Evolutionary conservation across 2,888 invertebrate species (phyloP).

Genomic region (Tenthredo notha): DNA sequence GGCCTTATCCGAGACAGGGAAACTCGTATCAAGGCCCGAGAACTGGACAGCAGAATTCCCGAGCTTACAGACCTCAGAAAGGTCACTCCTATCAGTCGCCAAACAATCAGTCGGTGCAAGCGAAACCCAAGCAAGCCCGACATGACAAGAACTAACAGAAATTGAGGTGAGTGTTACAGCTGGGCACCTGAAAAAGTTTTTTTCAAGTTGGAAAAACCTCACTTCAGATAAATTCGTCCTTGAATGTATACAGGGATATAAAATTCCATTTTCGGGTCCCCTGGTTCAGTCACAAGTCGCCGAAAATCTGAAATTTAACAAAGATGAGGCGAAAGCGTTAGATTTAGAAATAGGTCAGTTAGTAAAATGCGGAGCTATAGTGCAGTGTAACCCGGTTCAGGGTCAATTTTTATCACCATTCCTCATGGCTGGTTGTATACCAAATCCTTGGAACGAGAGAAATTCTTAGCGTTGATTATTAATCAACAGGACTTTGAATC

Average conservation of each 20-base stretch:
- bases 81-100: not conserved
- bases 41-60: not conserved
- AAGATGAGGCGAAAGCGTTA: not conserved
- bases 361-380: conserved; percentile 16
- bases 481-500: conserved; percentile 4
- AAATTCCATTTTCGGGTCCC: conserved; percentile 3
- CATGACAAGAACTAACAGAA: not conserved
- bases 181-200: not conserved
- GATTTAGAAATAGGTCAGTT: conserved; percentile 15
- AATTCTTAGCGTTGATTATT: conserved; percentile 41
- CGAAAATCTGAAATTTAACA: not conserved
- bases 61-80: conserved; percentile 30
- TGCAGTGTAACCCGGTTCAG: not conserved
- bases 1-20: conserved; percentile 54
- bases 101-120: not conserved
- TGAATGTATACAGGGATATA: conserved; percentile 47
- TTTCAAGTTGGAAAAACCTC: conserved; percentile 32
- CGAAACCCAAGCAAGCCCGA: not conserved
- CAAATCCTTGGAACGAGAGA: conserved; percentile 51
- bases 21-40: conserved; percentile 54
- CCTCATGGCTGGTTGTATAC: conserved; percentile 53
- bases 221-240: conserved; percentile 53
- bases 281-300: not conserved
- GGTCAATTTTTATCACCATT: conserved; percentile 42
- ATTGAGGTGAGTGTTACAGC: conserved; percentile 8